These are phyloP conservation scores for Dunckerocampus dactyliophorus DNA, from an alignment of 2,113 vertebrate genomes.

Conservation along the genomic window DNA sequence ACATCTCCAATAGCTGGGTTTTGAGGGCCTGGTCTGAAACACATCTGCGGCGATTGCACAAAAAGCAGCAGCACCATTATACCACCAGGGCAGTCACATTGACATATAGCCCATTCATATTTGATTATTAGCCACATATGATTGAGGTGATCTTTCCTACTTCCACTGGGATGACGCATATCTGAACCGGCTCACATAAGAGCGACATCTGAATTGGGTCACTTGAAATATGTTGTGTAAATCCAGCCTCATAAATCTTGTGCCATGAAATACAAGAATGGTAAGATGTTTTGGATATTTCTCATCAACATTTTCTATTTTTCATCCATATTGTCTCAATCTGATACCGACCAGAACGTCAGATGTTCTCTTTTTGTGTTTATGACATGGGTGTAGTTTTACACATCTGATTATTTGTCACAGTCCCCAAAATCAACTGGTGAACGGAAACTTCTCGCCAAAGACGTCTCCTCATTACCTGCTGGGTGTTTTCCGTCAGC, in stretches of 20 bases:
- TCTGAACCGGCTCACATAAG: background rate
- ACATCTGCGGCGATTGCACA: too few relatives aligned
- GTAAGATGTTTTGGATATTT: slow-evolving; percentile 4
- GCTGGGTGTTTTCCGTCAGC: slow-evolving; percentile 34
- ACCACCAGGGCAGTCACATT: too few relatives aligned
- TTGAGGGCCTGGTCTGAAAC: too few relatives aligned
- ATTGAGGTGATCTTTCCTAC: background rate
- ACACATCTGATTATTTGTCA: slow-evolving; percentile 30
- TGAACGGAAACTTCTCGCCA: slow-evolving; percentile 42
- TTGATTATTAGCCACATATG: background rate
- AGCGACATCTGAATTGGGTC: background rate
- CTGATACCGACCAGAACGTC: slow-evolving; percentile 1
- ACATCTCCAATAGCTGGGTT: too few relatives aligned
- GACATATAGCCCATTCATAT: too few relatives aligned
- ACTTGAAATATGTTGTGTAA: too few relatives aligned
- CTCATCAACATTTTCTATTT: slow-evolving; percentile 9
- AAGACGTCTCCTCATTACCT: slow-evolving; percentile 50
- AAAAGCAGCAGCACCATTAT: too few relatives aligned
- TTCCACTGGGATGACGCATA: background rate
- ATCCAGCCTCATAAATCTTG: slow-evolving; percentile 3
- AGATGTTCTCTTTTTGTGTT: background rate
- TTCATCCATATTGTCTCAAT: background rate
- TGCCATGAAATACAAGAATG: slow-evolving; percentile 29
- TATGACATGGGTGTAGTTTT: slow-evolving; percentile 5
- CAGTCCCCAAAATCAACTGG: slow-evolving; percentile 48